These are phyloP conservation scores for Invenusta paracnida DNA, from an alignment of 2,888 invertebrate species.

Conservation along the genomic window DNA sequence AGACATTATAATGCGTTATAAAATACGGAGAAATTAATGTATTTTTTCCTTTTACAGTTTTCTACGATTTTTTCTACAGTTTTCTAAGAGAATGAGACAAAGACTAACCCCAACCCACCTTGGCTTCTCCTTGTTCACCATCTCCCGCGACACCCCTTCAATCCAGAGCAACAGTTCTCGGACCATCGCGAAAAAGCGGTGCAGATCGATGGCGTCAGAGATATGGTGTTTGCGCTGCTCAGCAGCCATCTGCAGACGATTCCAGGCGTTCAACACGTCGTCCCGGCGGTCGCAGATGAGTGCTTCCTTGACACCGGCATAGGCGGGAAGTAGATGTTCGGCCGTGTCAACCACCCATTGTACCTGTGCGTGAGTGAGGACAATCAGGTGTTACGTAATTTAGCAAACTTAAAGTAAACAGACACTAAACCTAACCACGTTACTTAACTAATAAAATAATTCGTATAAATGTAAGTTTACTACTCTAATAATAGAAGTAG, in stretches of 20 bases:
- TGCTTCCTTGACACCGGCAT: conserved; percentile 90
- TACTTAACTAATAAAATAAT: too few relatives aligned
- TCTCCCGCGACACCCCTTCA: conserved; percentile 95
- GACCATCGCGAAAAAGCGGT: conserved; percentile 91
- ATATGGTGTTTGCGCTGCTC: conserved; percentile 68
- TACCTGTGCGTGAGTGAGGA: conserved; percentile 78
- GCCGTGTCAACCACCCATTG: conserved; percentile 87
- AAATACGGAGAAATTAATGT: too few relatives aligned
- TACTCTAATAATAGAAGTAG: too few relatives aligned
- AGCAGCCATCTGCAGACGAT: conserved; percentile 69
- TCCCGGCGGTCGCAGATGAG: conserved; percentile 91
- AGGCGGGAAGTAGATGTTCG: conserved; percentile 81
- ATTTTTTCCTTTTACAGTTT: too few relatives aligned
- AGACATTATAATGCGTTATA: too few relatives aligned
- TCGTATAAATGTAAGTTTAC: too few relatives aligned
- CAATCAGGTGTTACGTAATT: too few relatives aligned
- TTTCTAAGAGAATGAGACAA: too few relatives aligned
- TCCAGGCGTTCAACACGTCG: conserved; percentile 93
- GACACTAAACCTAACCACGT: too few relatives aligned
- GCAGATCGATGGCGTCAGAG: conserved; percentile 89
- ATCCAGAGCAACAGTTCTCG: conserved; percentile 95
- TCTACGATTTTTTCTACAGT: too few relatives aligned
- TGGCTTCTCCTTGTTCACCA: conserved; percentile 33
- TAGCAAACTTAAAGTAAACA: too few relatives aligned
- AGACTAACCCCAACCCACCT: conserved; percentile 63